Evolutionary conservation across 92 coral and sea anemone species (phyloP), one percentile per base, ranked within the genome.

Genomic region (Plumapathes pennacea): DNA sequence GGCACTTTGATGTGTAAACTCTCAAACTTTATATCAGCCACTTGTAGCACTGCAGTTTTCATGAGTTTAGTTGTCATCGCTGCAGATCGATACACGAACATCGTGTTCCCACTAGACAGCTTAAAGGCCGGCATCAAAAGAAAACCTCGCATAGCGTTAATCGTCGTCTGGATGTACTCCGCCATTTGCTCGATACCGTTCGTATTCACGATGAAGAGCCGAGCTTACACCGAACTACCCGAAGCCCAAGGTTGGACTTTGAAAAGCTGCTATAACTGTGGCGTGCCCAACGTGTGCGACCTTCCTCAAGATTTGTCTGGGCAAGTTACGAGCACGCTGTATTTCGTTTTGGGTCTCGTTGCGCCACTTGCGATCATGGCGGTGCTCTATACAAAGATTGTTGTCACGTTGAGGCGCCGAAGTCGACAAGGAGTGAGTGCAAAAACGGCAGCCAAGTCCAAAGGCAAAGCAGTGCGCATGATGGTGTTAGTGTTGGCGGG

Each of bases 391-490:
- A 62, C 57, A 27, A 62, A 56, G 31, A 62, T 75, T 24, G 74
- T 71, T 15, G 33, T 68, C 10, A 46, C 63, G 10, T 31, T 82
- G 52, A 55, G 38, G 24, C 57, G 29, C 30, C 57, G 88, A 36
- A 50, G 83, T 49, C 53, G 46, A 24, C 57, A 41, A 32, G 78
- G 77, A 5, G 46, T 51, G 58, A 60, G 54, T 29, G 61, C 62
- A 56, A 55, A 46, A 14, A 39, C 57, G 5, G 89, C 79, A 34
- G 74, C 71, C 57, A 82, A 65, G 39, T 48, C 89, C 27, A 82
- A 75, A 45, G 36, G 53, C 22, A 82, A 76, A 57, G 79, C 89
- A 4, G 73, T 70, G 7, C 77, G 76, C 25, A 82, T 82, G 88
- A 52, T 82, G 31, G 44, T 74, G 36, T 10, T 82, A 17, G 57